phyloP scores from a whole-genome alignment of 2,888 invertebrate species.

The Anarsia innoxiella region DNA sequence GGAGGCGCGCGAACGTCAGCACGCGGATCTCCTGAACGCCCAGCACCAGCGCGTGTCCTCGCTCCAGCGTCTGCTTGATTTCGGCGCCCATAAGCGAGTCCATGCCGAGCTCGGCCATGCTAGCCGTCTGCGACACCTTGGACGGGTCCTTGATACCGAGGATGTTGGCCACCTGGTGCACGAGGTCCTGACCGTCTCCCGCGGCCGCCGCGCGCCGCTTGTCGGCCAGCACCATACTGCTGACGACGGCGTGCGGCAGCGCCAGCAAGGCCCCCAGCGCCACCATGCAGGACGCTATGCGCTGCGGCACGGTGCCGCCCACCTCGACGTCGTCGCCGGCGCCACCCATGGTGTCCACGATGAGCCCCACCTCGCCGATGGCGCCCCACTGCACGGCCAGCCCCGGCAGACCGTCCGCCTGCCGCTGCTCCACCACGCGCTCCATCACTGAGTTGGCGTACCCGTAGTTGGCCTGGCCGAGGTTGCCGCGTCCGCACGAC shows the following conservation, averaged over 20 bases:
- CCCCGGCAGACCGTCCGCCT: conserved; percentile 87
- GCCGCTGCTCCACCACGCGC: conserved; percentile 91
- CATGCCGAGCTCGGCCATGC: conserved; percentile 96
- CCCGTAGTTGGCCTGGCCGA: conserved; percentile 98
- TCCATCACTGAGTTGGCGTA: conserved; percentile 99
- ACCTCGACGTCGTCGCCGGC: conserved; percentile 91
- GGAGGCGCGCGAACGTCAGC: conserved; percentile 85
- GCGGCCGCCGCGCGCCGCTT: conserved; percentile 79
- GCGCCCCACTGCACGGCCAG: conserved; percentile 99
- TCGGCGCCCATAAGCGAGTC: conserved; percentile 99
- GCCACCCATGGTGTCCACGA: conserved; percentile 90
- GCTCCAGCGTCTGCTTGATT: conserved; percentile 96
- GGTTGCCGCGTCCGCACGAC: conserved; percentile 96
- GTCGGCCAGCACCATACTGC: conserved; percentile 91
- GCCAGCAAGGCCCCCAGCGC: conserved; percentile 94
- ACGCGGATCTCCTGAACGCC: conserved; percentile 93
- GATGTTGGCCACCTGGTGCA: conserved; percentile 90
- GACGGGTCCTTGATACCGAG: conserved; percentile 90
- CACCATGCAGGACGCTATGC: conserved; percentile 93
- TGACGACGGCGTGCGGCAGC: conserved; percentile 87
- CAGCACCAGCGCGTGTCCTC: conserved; percentile 92
- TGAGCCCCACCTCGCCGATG: conserved; percentile 95
- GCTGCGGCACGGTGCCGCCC: conserved; percentile 96
- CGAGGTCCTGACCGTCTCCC: conserved; percentile 73
- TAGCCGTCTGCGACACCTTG: conserved; percentile 82